Percentiles rank a stretch among this genome's conserved stretches.
phyloP scores from a whole-genome alignment of 1,140 invertebrate species.

The Kradibia gibbosae region DNA sequence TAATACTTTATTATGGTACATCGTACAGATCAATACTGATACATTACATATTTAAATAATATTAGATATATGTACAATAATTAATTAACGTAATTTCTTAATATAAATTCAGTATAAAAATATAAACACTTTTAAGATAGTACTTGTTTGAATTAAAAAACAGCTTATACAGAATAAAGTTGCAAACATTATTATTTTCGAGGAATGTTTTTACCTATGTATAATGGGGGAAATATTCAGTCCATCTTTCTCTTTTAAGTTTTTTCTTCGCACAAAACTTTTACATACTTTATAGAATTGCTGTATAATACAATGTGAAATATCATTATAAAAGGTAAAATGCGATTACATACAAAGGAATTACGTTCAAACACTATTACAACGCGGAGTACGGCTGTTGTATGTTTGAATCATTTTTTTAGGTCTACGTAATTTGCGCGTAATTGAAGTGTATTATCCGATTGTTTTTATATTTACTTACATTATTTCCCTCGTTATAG shows the following conservation, averaged over 20 bases:
- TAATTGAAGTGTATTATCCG: background rate
- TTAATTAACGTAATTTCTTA: no score
- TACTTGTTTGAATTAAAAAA: no score
- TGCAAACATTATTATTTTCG: background rate
- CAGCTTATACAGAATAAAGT: background rate
- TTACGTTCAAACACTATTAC: constrained; percentile 15
- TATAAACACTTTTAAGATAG: no score
- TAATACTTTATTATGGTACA: no score
- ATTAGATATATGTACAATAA: no score
- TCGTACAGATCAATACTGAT: no score
- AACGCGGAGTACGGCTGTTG: background rate
- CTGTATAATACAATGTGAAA: background rate
- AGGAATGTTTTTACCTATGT: constrained; percentile 40
- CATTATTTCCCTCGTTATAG: background rate
- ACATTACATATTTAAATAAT: no score
- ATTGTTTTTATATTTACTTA: background rate
- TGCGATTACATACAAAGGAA: constrained; percentile 50
- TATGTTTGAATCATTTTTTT: constrained; percentile 8
- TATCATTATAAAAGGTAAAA: constrained; percentile 59
- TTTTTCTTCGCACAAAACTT: background rate
- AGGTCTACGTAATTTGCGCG: constrained; percentile 28
- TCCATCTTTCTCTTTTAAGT: background rate
- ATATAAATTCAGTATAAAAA: no score
- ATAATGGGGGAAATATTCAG: constrained; percentile 50
- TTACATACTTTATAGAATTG: background rate